Conservation (phyloP, 1,140 invertebrate species). For the Neodiprion virginianus region DNA sequence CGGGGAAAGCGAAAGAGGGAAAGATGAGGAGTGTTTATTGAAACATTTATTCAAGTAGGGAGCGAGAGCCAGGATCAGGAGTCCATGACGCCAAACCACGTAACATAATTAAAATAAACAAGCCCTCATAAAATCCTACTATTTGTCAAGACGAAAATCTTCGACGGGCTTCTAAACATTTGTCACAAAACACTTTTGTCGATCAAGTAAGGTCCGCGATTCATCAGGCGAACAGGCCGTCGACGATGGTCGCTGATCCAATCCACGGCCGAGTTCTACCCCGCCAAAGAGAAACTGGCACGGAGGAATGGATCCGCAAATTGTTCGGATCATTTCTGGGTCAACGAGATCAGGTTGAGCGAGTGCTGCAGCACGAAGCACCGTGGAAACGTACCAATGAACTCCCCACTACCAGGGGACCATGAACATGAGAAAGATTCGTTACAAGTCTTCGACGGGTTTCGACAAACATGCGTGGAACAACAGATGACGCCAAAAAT, state of each 20-base stretch:
- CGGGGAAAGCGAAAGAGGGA: neutral
- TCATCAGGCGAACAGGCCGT: constrained; percentile 40
- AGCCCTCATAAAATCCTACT: neutral
- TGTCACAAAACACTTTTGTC: constrained; percentile 58
- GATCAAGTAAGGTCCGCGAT: constrained; percentile 55
- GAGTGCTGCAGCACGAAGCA: constrained; percentile 50
- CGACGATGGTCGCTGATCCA: constrained; percentile 8
- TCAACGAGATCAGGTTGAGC: constrained; percentile 46
- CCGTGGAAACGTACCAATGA: constrained; percentile 56
- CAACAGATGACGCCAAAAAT: too few relatives aligned
- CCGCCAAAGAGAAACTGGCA: neutral
- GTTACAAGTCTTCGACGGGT: neutral
- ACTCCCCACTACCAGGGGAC: constrained; percentile 48
- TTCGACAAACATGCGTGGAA: too few relatives aligned
- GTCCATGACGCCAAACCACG: neutral
- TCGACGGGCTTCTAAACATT: constrained; percentile 27
- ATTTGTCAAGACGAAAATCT: neutral
- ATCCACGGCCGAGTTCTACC: neutral
- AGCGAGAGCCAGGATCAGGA: neutral
- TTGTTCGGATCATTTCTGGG: constrained; percentile 33
- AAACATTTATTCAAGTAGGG: neutral
- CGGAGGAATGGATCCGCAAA: too few relatives aligned
- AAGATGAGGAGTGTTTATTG: too few relatives aligned
- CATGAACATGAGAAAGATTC: constrained; percentile 37
- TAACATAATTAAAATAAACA: too few relatives aligned